phyloP scores from a whole-genome alignment of 2,797 vertebrate genomes.

The Sebastes nivosus region DNA sequence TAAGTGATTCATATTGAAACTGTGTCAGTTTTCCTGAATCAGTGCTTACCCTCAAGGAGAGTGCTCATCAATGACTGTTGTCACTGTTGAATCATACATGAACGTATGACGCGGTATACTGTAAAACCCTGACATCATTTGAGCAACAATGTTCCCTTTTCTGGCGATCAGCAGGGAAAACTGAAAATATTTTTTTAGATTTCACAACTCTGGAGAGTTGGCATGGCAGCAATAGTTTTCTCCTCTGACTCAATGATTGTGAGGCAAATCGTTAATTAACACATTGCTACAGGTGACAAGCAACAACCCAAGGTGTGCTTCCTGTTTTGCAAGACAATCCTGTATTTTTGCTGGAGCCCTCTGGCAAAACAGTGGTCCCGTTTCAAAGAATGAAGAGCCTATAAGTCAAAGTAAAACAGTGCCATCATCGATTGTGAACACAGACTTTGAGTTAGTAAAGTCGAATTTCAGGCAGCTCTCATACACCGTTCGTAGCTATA shows the following conservation, averaged over 20 bases:
- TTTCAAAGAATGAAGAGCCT: background rate
- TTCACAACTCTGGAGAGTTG: conserved; percentile 5
- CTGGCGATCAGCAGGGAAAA: background rate
- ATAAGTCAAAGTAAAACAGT: background rate
- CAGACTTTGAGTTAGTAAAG: background rate
- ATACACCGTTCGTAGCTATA: no score
- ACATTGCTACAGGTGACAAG: background rate
- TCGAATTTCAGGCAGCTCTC: background rate
- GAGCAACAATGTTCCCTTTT: background rate
- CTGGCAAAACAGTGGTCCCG: background rate
- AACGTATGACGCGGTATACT: background rate
- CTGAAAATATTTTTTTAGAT: background rate
- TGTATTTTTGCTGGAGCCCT: background rate
- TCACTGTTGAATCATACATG: conserved; percentile 26
- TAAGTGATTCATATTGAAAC: conserved; percentile 34
- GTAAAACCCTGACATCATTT: background rate
- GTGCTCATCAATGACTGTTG: background rate
- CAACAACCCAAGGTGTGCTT: background rate
- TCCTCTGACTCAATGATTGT: background rate
- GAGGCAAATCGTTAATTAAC: background rate
- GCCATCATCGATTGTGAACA: background rate
- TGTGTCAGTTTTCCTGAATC: conserved; percentile 23
- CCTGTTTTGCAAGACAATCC: background rate
- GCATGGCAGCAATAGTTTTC: background rate
- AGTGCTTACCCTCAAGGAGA: background rate